Conservation (phyloP, 2,797 vertebrate genomes). For the Paedocypris micromegethes region DNA sequence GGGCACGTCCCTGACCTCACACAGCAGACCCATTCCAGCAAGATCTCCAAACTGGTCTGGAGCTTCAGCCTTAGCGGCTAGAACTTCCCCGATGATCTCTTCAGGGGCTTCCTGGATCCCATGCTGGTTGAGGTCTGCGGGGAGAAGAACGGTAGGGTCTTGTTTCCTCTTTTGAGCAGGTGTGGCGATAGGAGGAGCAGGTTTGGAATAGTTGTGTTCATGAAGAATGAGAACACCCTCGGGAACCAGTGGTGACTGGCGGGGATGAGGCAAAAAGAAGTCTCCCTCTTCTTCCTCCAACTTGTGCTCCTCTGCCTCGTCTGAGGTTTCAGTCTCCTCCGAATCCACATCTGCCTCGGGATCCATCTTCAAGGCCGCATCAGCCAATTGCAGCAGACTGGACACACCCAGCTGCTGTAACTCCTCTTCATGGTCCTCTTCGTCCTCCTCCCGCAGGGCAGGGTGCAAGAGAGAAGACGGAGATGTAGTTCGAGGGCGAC, state of each 20-base stretch:
- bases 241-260: slow-evolving; percentile 50
- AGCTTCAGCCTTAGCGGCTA: slow-evolving; percentile 52
- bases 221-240: slow-evolving; percentile 67
- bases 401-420: slow-evolving; percentile 72
- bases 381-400: slow-evolving; percentile 73
- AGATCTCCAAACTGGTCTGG: slow-evolving; percentile 48
- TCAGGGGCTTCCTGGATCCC: slow-evolving; percentile 86
- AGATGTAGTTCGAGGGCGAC: slow-evolving; percentile 58
- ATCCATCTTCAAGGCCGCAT: slow-evolving; percentile 73
- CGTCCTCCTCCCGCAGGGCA: slow-evolving; percentile 49
- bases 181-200: slow-evolving; percentile 35
- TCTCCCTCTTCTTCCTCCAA: slow-evolving; percentile 57
- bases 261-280: slow-evolving; percentile 43
- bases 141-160: slow-evolving; percentile 60
- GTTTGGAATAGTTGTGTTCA: slow-evolving; percentile 86
- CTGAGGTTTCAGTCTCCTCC: slow-evolving; percentile 78
- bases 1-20: slow-evolving; percentile 55
- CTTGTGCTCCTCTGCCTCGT: slow-evolving; percentile 78
- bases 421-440: slow-evolving; percentile 60
- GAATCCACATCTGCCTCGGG: slow-evolving; percentile 68
- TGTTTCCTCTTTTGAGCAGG: slow-evolving; percentile 55
- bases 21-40: slow-evolving; percentile 49
- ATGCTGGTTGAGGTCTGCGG: slow-evolving; percentile 66
- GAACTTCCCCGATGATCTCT: slow-evolving; percentile 78
- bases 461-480: slow-evolving; percentile 45